Evolutionary conservation across 1,140 invertebrate genomes (phyloP), one percentile per base, ranked within the genome.

Genomic region (Cecropterus lyciades): DNA sequence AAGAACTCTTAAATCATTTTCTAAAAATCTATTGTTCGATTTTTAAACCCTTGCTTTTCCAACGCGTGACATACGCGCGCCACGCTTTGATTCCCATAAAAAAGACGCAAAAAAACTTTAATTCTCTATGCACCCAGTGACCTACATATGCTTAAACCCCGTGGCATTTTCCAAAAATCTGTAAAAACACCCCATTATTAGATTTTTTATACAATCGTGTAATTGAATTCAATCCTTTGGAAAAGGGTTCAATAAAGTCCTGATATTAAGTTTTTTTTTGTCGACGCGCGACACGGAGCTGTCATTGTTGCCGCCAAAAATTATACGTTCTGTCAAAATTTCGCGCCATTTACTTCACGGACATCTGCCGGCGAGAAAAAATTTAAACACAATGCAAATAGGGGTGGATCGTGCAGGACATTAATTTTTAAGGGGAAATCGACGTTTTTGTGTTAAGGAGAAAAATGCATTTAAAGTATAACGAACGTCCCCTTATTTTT

Each of bases 201-300:
- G 65, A 69, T 78, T 87, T 87, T 89, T 80, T 63, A 56, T 57
- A 56, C 65, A 69, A 73, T 72, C 66, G 69, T 76, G 72, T 89
- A 89, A 91, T 89, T 84, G 87, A 84, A 91, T 90, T 81, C 84
- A 91, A 89, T 91, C 87, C 87, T 82, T 91, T 86, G 81, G 85
- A 87, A 89, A 89, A 89, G 85, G 89, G 87, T 89, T 91, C 80
- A 65, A 80, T 83, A 85, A 87, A 84, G 71, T 79, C 73, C 77
- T 74, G 67, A 87, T 83, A 85, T 85, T 82, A 78, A 76, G 52
- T 65, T 78, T 85, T 85, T 84, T 89, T 85, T 80, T 30, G 46
- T 62, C 20, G 27, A 43, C 55, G 64, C 45, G 74, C 69, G 56
- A 76, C 69, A 77, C 69, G 56, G 75, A 73, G 72, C 73, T 83